Evolutionary conservation across 2,113 vertebrate genomes (phyloP).

Genomic region (Procavia capensis): DNA sequence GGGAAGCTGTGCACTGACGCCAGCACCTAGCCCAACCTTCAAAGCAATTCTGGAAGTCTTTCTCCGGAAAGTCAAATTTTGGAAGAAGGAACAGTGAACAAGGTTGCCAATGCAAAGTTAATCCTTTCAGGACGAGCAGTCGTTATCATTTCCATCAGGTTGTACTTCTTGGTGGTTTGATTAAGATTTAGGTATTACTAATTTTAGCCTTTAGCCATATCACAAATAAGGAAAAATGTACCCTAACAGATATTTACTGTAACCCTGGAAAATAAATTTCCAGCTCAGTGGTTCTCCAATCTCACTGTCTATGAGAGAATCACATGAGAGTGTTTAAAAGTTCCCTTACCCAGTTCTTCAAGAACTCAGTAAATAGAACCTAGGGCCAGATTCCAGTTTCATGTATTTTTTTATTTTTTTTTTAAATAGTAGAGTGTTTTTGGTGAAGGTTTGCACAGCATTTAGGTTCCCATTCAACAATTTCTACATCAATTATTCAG

Average conservation of each 20-base stretch:
- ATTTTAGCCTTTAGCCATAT: constrained; percentile 4
- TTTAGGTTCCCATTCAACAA: too few relatives aligned
- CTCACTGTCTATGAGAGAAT: constrained; percentile 10
- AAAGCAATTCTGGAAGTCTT: too few relatives aligned
- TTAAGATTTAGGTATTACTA: constrained; percentile 42
- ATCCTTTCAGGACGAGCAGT: neutral
- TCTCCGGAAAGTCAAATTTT: too few relatives aligned
- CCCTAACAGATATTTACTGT: neutral
- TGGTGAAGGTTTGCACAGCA: neutral
- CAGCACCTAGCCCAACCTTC: too few relatives aligned
- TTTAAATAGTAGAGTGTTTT: neutral
- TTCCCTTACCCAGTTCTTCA: neutral
- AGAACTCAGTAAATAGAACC: neutral
- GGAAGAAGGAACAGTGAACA: neutral
- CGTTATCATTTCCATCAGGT: constrained; percentile 4
- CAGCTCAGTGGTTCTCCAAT: neutral
- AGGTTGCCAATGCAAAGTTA: neutral
- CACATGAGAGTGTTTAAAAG: constrained; percentile 34
- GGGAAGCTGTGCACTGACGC: too few relatives aligned
- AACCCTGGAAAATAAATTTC: constrained; percentile 33
- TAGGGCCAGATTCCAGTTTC: neutral
- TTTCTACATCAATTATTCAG: neutral
- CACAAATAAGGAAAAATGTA: constrained; percentile 47
- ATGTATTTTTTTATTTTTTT: neutral
- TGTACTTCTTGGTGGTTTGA: neutral